Conservation (phyloP, 2,888 invertebrate species). For the Drosophila borealis region DNA sequence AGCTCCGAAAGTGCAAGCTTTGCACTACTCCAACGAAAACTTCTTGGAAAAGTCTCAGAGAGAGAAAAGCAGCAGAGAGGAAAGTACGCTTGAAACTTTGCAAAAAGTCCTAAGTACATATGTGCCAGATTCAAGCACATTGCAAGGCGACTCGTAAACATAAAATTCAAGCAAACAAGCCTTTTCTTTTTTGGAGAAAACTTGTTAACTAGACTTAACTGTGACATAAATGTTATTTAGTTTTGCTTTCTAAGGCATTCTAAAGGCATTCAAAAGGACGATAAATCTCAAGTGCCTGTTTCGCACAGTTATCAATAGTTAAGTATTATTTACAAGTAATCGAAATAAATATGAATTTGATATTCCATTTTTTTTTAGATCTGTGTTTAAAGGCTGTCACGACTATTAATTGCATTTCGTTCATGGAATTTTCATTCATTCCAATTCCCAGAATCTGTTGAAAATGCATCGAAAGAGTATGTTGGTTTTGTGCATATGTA, state of each 20-base stretch:
- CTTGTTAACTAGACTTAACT: conserved; percentile 34
- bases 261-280: background rate
- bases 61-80: conserved; percentile 31
- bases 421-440: no score
- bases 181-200: conserved; percentile 10
- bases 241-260: background rate
- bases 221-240: conserved; percentile 20
- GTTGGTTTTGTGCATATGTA: no score
- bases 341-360: no score
- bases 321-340: background rate
- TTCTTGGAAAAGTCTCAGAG: conserved; percentile 29
- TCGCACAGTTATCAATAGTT: background rate
- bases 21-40: conserved; percentile 14
- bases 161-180: conserved; percentile 19
- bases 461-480: no score
- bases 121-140: conserved; percentile 14
- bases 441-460: no score
- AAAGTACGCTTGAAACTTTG: conserved; percentile 51
- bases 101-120: conserved; percentile 28
- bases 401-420: no score
- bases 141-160: conserved; percentile 18
- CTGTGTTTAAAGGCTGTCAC: no score
- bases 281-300: background rate
- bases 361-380: no score
- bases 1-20: conserved; percentile 33